Conservation (phyloP, 1,140 invertebrate genomes). For the Tetragonula clypearis region DNA sequence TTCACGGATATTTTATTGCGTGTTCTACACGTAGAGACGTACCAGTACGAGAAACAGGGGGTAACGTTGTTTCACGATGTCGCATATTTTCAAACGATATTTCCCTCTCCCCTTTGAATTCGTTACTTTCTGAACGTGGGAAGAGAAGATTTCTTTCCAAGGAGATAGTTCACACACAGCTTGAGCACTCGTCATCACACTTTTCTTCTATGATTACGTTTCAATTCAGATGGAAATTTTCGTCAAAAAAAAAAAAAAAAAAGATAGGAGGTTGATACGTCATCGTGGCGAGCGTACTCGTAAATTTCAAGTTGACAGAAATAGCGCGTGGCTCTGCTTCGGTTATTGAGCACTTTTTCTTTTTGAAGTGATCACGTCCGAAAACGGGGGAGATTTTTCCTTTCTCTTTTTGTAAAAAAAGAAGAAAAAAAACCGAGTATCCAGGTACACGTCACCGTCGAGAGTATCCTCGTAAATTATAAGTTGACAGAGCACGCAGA, state of each 20-base stretch:
- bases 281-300: not conserved
- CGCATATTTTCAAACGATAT: not conserved
- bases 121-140: not conserved
- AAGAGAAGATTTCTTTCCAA: not conserved
- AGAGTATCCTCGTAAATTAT: not conserved
- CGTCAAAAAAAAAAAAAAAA: not conserved
- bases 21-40: not conserved
- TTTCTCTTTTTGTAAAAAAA: not conserved
- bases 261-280: not conserved
- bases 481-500: too few species aligned
- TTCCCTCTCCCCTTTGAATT: not conserved
- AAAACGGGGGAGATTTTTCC: not conserved
- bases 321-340: not conserved
- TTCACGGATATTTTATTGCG: not conserved
- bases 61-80: not conserved
- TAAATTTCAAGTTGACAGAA: not conserved
- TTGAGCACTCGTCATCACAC: not conserved
- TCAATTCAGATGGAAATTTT: not conserved
- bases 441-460: not conserved
- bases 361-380: not conserved
- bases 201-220: not conserved
- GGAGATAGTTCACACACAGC: rapidly evolving
- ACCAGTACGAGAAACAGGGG: not conserved
- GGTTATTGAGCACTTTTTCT: not conserved
- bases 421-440: not conserved